These are phyloP conservation scores for Dendrolimus pini DNA, from an alignment of 2,888 invertebrate genomes.

Conservation along the genomic window DNA sequence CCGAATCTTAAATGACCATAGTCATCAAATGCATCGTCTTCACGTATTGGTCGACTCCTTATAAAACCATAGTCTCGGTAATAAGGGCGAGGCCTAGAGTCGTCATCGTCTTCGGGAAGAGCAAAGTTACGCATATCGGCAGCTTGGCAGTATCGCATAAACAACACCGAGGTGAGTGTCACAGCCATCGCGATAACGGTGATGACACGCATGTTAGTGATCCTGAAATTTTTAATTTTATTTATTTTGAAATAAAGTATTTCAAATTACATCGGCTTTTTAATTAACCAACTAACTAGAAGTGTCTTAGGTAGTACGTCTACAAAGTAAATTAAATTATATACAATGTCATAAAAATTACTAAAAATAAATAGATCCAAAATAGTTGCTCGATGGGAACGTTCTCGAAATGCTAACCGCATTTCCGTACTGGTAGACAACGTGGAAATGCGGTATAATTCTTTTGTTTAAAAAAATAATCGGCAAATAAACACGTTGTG, in stretches of 20 bases:
- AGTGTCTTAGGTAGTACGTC: too few relatives aligned
- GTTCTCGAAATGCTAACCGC: too few relatives aligned
- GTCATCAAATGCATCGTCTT: constrained; percentile 83
- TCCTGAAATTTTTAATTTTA: constrained; percentile 8
- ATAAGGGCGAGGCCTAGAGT: constrained; percentile 37
- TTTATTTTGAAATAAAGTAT: not conserved
- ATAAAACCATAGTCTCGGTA: constrained; percentile 80
- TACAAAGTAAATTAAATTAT: too few relatives aligned
- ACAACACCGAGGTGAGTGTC: constrained; percentile 31
- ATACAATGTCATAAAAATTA: too few relatives aligned
- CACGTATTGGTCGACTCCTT: constrained; percentile 39
- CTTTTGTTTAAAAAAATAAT: too few relatives aligned
- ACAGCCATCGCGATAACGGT: constrained; percentile 39
- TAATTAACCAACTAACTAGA: too few relatives aligned
- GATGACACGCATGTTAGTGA: constrained; percentile 39
- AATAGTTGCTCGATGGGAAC: too few relatives aligned
- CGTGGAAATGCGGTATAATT: too few relatives aligned
- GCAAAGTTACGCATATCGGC: constrained; percentile 32
- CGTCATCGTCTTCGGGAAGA: constrained; percentile 53
- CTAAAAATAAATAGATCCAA: too few relatives aligned
- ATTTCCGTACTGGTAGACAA: too few relatives aligned
- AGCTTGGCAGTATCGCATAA: constrained; percentile 41
- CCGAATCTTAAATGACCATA: constrained; percentile 87
- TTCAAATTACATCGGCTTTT: not conserved
- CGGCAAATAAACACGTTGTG: too few relatives aligned